These are phyloP conservation scores for Spodoptera picta DNA, from an alignment of 2,888 invertebrate genomes.

Conservation along the genomic window DNA sequence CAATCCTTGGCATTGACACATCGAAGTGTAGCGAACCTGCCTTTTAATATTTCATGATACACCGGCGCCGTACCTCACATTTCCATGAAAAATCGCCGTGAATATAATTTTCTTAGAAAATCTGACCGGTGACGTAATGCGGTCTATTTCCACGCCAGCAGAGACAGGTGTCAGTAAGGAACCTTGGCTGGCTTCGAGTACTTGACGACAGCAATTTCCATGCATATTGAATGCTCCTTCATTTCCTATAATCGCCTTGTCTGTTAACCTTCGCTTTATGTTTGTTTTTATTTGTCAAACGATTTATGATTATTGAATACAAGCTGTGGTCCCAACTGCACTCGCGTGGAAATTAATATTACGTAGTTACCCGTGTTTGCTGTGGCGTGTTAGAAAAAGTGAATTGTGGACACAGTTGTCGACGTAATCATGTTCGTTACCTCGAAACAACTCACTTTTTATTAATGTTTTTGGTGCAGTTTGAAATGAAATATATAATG, in stretches of 20 bases:
- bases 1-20: conserved; percentile 76
- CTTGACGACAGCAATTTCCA: conserved; percentile 46
- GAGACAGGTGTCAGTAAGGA: conserved; percentile 47
- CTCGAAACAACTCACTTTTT: no score
- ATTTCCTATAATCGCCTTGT: conserved; percentile 30
- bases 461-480: neutral
- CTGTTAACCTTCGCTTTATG: conserved; percentile 10
- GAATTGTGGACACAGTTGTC: neutral
- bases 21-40: conserved; percentile 72
- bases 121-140: conserved; percentile 40
- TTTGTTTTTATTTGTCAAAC: conserved; percentile 17
- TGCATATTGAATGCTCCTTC: conserved; percentile 50
- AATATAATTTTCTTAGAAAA: conserved; percentile 49
- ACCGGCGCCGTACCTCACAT: conserved; percentile 49
- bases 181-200: conserved; percentile 36
- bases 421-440: no score
- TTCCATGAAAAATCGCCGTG: conserved; percentile 65
- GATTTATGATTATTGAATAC: conserved; percentile 1
- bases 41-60: conserved; percentile 70
- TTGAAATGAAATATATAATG: neutral
- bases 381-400: neutral
- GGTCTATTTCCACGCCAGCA: conserved; percentile 22
- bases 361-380: no score
- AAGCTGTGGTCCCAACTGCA: neutral
- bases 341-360: neutral